Evolutionary conservation across 2,888 invertebrate genomes (phyloP).

Genomic region (Tachina fera): DNA sequence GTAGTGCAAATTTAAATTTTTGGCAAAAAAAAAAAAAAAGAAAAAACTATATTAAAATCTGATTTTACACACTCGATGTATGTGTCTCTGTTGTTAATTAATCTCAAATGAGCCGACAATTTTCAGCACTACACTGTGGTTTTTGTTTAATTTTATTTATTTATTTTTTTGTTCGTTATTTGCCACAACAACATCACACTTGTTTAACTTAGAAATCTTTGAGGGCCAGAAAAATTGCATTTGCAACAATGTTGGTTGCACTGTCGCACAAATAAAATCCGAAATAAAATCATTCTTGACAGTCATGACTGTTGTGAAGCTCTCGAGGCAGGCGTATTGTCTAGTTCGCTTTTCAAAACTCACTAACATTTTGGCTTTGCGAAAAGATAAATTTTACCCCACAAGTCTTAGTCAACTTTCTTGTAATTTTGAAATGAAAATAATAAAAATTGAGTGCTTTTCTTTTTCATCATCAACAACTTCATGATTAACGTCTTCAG

Average conservation of each 20-base stretch:
- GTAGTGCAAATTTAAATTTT: constrained; percentile 65
- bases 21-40: no score
- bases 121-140: constrained; percentile 39
- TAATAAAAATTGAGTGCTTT: constrained; percentile 58
- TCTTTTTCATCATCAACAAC: constrained; percentile 12
- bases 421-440: constrained; percentile 18
- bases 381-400: constrained; percentile 61
- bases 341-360: constrained; percentile 53
- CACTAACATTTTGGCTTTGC: constrained; percentile 47
- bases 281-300: not conserved
- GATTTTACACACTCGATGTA: constrained; percentile 60
- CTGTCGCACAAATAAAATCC: not conserved
- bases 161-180: constrained; percentile 1
- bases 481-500: constrained; percentile 26
- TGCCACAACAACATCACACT: not conserved
- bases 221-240: constrained; percentile 7
- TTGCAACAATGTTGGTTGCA: not conserved
- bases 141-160: constrained; percentile 20
- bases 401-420: constrained; percentile 14
- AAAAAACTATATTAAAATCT: constrained; percentile 25
- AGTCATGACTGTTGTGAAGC: not conserved
- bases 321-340: constrained; percentile 37
- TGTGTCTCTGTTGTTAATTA: constrained; percentile 68
- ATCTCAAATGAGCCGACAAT: constrained; percentile 66
- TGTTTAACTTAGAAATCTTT: constrained; percentile 48